Evolutionary conservation across 2,113 vertebrate genomes (phyloP).

Genomic region (Sander vitreus): DNA sequence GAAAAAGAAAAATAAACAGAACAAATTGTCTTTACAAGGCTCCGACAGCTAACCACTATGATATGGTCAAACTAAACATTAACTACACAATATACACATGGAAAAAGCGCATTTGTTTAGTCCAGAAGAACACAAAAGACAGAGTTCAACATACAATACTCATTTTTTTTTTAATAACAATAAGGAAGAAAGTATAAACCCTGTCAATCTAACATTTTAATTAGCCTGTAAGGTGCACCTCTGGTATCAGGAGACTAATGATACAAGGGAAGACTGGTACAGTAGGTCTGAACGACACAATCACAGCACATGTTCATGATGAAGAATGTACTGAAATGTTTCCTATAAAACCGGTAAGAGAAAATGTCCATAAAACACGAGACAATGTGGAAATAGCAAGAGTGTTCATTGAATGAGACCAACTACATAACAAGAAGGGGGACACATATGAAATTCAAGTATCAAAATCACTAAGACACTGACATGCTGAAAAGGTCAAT

Average conservation of each 20-base stretch:
- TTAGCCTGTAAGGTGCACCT: constrained; percentile 80
- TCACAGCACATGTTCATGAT: constrained; percentile 50
- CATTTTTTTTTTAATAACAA: constrained; percentile 69
- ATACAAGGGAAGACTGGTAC: constrained; percentile 61
- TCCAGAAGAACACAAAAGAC: constrained; percentile 69
- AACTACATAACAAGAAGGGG: constrained; percentile 54
- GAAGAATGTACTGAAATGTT: constrained; percentile 65
- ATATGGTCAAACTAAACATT: constrained; percentile 59
- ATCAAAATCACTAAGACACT: constrained; percentile 83
- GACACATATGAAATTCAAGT: constrained; percentile 83
- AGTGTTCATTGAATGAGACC: constrained; percentile 63
- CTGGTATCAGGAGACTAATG: constrained; percentile 69
- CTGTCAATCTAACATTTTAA: constrained; percentile 77
- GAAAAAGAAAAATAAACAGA: constrained; percentile 53
- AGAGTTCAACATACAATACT: constrained; percentile 70
- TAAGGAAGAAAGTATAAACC: constrained; percentile 77
- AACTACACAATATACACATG: constrained; percentile 79
- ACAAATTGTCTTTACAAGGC: constrained; percentile 52
- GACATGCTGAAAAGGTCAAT: constrained; percentile 72
- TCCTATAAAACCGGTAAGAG: constrained; percentile 70
- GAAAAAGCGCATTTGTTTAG: constrained; percentile 59
- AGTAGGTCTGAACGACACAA: constrained; percentile 64
- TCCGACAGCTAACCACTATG: constrained; percentile 46
- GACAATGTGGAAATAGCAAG: constrained; percentile 59
- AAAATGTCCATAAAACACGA: constrained; percentile 63